Base-by-base conservation (phyloP, 2,888 invertebrate species). In the Trachelus stipa region DNA sequence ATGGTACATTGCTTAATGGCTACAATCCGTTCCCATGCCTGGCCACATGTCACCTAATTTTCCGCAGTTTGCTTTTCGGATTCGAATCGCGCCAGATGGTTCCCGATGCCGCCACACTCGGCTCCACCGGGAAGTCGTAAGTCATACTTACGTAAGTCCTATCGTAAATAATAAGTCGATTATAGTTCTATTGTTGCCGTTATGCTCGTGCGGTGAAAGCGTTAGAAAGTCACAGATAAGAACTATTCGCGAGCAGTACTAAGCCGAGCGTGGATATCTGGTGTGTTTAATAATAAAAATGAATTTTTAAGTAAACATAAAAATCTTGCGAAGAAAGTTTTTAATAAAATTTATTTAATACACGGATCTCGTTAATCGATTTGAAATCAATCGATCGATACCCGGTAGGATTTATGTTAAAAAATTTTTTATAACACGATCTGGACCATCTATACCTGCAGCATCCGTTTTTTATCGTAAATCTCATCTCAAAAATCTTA, bases 91-190 rank as follows among this genome's bases (percentile, higher is more conserved):
- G 69, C 80, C 81, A 81, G 80, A 80, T 80, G 81, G 81, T 79
- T 40, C 78, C 35, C 73, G 30, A 35, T 73, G 71, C 56, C 75
- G 79, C 76, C 30, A 12, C 4, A 40, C 40, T 40, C n/a, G 34
- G 40, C 56, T 12, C 75, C 35, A 76, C 11, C 74, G 69, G 74
- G 73, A 78, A 73, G 76, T 68, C 71, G 34, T 76, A 68, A 74
- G 69, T 68, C 56, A 68, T n/a, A 71, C 76, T 84, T 82, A 80
- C 76, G 79, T 78, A 83, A 83, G 73, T 74, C 79, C 76, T 80
- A 77, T 82, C 80, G 81, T 79, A 79, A 83, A 84, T 83, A 82
- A 83, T 81, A 83, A 81, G 79, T 80, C 83, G 81, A 83, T 85
- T 84, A 84, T 81, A 80, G 80, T 79, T 80, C 75, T 76, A 84